Percentiles rank a stretch among this genome's conserved stretches.
phyloP scores from a whole-genome alignment of 2,113 vertebrate genomes.

The Cichladusa arquata region DNA sequence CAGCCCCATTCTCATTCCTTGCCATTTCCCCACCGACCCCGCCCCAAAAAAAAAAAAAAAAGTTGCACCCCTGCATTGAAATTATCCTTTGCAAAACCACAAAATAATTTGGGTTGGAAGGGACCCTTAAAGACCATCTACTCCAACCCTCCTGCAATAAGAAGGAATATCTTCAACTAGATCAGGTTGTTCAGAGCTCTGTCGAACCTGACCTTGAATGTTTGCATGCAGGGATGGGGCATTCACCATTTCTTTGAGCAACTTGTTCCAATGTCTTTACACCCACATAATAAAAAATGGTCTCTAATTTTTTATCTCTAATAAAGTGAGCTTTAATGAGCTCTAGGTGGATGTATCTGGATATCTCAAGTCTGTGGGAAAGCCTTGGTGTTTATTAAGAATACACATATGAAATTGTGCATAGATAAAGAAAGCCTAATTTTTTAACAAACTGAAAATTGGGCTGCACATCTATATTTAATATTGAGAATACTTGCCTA shows the following conservation, averaged over 20 bases:
- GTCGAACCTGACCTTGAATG: neutral
- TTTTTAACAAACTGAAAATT: neutral
- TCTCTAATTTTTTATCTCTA: neutral
- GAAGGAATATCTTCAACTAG: neutral
- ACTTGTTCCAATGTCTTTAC: neutral
- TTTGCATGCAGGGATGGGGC: neutral
- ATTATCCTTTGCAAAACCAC: neutral
- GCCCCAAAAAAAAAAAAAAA: no score
- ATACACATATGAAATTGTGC: neutral
- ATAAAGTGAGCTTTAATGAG: neutral
- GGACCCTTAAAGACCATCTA: neutral
- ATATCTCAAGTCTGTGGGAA: neutral
- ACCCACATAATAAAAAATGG: fast-evolving
- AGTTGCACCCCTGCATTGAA: neutral
- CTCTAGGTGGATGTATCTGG: neutral
- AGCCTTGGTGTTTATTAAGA: neutral
- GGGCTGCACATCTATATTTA: neutral
- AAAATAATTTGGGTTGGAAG: neutral
- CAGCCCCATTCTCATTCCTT: neutral
- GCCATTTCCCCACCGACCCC: no score
- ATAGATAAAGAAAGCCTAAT: neutral
- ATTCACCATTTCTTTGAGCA: neutral
- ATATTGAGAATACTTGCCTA: neutral
- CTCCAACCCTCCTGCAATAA: neutral
- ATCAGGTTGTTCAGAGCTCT: neutral